Evolutionary conservation across 2,888 invertebrate genomes (phyloP).

Genomic region (Incurvaria masculella): DNA sequence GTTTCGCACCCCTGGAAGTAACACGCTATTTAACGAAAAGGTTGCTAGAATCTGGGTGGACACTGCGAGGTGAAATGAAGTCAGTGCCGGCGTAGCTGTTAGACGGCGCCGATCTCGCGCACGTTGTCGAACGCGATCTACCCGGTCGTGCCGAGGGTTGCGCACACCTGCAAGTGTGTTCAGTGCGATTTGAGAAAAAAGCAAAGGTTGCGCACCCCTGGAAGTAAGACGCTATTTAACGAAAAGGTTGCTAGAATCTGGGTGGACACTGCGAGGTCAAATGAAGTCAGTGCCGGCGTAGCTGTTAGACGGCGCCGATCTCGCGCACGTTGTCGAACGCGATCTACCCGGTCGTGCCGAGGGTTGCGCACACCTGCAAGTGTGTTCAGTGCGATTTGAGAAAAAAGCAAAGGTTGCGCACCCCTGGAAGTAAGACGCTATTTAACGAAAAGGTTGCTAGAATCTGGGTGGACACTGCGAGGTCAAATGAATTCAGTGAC

Average conservation of each 20-base stretch:
- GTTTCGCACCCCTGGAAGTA: conserved; percentile 6
- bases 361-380: conserved; percentile 84
- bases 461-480: not conserved
- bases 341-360: conserved; percentile 97
- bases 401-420: not conserved
- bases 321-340: conserved; percentile 89
- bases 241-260: not conserved
- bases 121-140: conserved; percentile 96
- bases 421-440: conserved; percentile 5
- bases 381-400: not conserved
- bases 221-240: conserved; percentile 4
- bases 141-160: conserved; percentile 94
- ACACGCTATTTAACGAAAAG: not conserved
- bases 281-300: conserved; percentile 96
- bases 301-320: conserved; percentile 69
- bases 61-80: conserved; percentile 91
- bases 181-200: not conserved
- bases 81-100: conserved; percentile 96
- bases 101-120: conserved; percentile 62
- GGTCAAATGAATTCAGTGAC: conserved; percentile 96
- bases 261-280: conserved; percentile 68
- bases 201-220: not conserved
- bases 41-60: not conserved
- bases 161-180: conserved; percentile 70
- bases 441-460: not conserved